Evolutionary conservation across 2,888 invertebrate species (phyloP).

Genomic region (Drosophila tanythrix): DNA sequence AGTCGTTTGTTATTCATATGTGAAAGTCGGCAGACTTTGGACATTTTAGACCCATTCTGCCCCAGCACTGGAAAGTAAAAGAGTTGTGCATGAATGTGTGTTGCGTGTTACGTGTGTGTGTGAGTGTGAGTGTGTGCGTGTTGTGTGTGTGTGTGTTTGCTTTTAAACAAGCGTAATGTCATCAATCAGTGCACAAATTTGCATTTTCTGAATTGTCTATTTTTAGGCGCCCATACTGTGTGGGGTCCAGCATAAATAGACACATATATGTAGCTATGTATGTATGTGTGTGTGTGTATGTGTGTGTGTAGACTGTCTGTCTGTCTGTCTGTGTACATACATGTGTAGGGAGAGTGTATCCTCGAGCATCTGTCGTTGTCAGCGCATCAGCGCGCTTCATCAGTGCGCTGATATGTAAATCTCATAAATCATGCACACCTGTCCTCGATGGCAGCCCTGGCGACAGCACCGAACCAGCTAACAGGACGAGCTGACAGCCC

Average conservation of each 20-base stretch:
- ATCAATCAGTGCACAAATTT: conserved; percentile 77
- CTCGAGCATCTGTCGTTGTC: conserved; percentile 68
- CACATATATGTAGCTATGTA: not conserved
- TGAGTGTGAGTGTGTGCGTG: not conserved
- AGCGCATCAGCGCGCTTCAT: conserved; percentile 80
- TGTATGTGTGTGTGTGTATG: not conserved
- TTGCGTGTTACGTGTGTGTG: not conserved
- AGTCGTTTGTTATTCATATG: conserved; percentile 28
- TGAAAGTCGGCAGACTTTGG: not conserved
- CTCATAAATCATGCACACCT: conserved; percentile 84
- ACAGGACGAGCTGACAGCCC: conserved; percentile 31
- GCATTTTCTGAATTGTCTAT: conserved; percentile 56
- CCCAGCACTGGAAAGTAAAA: not conserved
- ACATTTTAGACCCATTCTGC: not conserved
- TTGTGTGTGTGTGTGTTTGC: not conserved
- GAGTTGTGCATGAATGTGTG: conserved; percentile 12
- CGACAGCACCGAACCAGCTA: conserved; percentile 24
- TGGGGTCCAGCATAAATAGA: not conserved
- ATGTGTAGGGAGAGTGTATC: conserved; percentile 13
- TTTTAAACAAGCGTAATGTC: conserved; percentile 59
- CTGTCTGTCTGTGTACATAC: not conserved
- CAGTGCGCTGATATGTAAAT: conserved; percentile 80
- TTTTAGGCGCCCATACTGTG: conserved; percentile 27
- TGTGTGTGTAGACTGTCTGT: not conserved
- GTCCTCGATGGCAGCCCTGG: conserved; percentile 65